Base-by-base conservation (phyloP, 2,113 vertebrate genomes). In the Gopherus evgoodei region DNA sequence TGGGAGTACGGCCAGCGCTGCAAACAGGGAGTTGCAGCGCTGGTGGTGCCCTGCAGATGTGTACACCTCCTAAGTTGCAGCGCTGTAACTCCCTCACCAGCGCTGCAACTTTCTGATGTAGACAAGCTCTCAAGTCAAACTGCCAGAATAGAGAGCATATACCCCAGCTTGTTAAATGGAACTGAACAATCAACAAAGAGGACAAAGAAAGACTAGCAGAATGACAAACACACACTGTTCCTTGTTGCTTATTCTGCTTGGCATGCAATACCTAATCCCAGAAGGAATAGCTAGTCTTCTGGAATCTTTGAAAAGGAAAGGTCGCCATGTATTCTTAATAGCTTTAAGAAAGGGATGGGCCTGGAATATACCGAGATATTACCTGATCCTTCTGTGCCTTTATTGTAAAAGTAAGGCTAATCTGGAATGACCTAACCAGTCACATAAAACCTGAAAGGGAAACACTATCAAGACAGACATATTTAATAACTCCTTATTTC, bases 251-350 rank as follows among this genome's bases (percentile, higher is more conserved):
- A 1, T 22, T 27, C 85, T 52, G 82, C 90, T 24, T 2, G 1
- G 84, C 83, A 35, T 1, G 11, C 13, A 5, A 19, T 49, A 75
- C 75, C 94, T 24, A 1, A 29, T 42, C 42, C 42, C 56, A 47
- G 8, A 86, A 85, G 35, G 80, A 83, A 25, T 31, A 25, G n/a
- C 24, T 19, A 1, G 11, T 1, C 80, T 56, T 12, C 11, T 81
- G 53, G 91, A 59, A 44, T n/a, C 22, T 83, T 16, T 4, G 57
- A 6, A 42, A 16, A 65, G 47, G 86, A 84, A 25, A 1, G 25
- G 4, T 9, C 3, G 0, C 3, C 8, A 0, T 0, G 4, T 12
- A 11, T 22, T 83, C 29, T 21, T 1, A 4, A 2, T 1, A 19
- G 52, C 72, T 83, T 56, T 22, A 50, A 4, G 35, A 35, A n/a